Conservation (phyloP, 2,888 invertebrate genomes). For the Ectropis crepuscularia region DNA sequence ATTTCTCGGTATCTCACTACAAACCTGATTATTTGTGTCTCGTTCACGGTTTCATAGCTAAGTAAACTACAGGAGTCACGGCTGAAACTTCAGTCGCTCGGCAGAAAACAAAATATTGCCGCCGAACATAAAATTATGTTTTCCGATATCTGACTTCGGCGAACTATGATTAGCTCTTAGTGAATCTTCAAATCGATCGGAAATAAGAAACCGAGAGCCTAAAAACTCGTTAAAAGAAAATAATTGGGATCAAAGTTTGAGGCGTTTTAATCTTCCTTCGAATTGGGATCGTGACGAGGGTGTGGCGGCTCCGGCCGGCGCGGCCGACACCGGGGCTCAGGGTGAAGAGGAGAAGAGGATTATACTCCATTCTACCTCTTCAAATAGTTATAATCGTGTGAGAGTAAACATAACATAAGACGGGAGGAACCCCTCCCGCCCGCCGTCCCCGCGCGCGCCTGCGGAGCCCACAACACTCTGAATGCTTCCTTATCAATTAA, state of each 20-base stretch:
- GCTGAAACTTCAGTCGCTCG: too few relatives aligned
- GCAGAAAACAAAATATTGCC: not conserved
- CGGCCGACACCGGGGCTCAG: not conserved
- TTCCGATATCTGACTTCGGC: not conserved
- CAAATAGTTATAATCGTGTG: too few relatives aligned
- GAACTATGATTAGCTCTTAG: conserved; percentile 2
- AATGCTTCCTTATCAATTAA: conserved; percentile 31
- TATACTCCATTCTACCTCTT: not conserved
- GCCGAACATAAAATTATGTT: not conserved
- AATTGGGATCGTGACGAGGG: conserved; percentile 29
- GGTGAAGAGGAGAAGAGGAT: not conserved
- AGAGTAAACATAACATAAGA: not conserved
- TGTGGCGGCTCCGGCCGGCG: not conserved
- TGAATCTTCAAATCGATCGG: conserved; percentile 17
- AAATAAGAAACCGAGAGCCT: conserved; percentile 23
- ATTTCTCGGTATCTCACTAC: too few relatives aligned
- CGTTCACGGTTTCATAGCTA: too few relatives aligned
- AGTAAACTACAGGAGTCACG: too few relatives aligned
- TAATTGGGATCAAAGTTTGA: conserved; percentile 34
- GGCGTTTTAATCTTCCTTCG: conserved; percentile 25
- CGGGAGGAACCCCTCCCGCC: not conserved
- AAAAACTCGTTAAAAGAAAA: conserved; percentile 38
- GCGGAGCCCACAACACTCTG: too few relatives aligned
- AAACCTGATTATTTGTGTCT: too few relatives aligned
- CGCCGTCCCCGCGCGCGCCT: not conserved